Evolutionary conservation across 2,113 vertebrate genomes (phyloP).

Genomic region (Bos taurus): DNA sequence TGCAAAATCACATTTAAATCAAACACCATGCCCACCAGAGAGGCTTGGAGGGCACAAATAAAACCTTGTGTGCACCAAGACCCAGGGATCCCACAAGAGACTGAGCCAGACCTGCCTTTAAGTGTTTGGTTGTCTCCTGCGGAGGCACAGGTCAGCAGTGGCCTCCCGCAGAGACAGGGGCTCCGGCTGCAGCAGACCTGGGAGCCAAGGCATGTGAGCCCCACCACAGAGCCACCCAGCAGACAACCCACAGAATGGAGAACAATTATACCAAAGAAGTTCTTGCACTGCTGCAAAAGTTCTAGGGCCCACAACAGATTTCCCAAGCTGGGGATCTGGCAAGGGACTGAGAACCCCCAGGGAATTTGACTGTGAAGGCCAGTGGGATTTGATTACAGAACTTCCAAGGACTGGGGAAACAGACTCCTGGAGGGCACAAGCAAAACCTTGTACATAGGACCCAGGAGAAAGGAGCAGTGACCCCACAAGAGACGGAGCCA

Average conservation of each 20-base stretch:
- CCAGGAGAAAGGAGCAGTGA: neutral
- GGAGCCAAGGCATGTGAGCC: neutral
- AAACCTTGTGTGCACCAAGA: neutral
- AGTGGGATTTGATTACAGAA: neutral
- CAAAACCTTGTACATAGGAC: neutral
- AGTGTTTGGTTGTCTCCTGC: neutral
- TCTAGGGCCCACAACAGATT: neutral
- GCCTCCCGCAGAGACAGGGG: neutral
- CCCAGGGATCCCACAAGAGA: neutral
- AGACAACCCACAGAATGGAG: neutral
- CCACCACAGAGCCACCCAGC: neutral
- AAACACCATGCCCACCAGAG: neutral
- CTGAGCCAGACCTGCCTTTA: neutral
- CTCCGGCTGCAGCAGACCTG: neutral
- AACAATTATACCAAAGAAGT: neutral
- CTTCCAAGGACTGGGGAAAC: neutral
- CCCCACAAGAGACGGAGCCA: neutral
- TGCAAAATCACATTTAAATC: fast-evolving
- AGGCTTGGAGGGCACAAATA: neutral
- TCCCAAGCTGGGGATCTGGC: neutral
- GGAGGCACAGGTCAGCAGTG: neutral
- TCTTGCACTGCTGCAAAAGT: neutral
- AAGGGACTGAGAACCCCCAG: neutral
- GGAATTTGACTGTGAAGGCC: neutral
- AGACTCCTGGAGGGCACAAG: neutral